Evolutionary conservation across 2,797 vertebrate genomes (phyloP).

Genomic region (Anisognathus igniventris): DNA sequence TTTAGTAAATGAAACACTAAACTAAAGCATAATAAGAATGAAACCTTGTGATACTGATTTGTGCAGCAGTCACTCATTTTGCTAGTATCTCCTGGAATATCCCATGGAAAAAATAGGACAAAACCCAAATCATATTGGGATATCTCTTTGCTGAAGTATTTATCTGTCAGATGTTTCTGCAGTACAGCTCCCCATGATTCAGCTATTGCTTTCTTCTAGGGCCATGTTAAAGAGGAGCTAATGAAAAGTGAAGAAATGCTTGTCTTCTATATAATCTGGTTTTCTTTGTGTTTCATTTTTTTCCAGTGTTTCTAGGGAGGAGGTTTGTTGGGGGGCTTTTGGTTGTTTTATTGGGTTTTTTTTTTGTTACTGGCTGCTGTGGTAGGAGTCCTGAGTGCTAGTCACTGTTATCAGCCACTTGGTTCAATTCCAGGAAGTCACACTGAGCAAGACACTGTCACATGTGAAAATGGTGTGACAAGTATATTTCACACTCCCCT

Average conservation of each 20-base stretch:
- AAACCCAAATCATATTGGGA: neutral
- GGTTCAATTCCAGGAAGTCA: conserved; percentile 7
- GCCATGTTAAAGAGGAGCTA: neutral
- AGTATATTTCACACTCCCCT: conserved; percentile 44
- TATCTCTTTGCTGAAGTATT: neutral
- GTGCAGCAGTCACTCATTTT: neutral
- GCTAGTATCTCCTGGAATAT: neutral
- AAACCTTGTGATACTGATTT: neutral
- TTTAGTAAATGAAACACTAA: neutral
- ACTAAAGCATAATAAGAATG: neutral
- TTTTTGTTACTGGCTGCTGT: neutral
- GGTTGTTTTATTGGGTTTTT: neutral
- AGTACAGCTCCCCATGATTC: neutral
- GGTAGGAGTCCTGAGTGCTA: neutral
- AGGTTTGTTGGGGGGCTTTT: neutral
- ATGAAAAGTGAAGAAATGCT: neutral
- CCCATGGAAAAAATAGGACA: neutral
- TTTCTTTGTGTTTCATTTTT: neutral
- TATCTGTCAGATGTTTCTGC: neutral
- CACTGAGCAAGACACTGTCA: conserved; percentile 37
- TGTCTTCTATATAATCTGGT: neutral
- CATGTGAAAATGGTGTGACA: neutral
- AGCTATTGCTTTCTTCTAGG: neutral
- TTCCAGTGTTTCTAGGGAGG: neutral
- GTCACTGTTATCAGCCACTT: neutral